phyloP scores from a whole-genome alignment of 1,140 invertebrate species.

The Mycetomoellerius zeteki region DNA sequence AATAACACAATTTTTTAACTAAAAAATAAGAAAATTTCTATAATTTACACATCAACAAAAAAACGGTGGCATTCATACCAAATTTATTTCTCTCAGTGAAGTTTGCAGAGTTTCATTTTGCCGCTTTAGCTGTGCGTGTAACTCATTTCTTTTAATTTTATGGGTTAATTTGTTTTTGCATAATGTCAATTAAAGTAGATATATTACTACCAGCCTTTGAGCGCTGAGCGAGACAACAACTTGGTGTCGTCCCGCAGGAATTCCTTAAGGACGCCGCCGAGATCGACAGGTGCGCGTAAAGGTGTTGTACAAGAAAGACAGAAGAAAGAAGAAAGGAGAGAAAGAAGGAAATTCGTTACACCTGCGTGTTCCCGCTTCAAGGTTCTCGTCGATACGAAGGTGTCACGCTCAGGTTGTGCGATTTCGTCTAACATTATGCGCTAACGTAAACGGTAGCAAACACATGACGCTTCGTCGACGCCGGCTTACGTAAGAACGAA shows the following conservation, averaged over 20 bases:
- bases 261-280: slow-evolving; percentile 50
- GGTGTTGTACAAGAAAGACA: background rate
- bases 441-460: slow-evolving; percentile 61
- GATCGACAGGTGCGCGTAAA: slow-evolving; percentile 60
- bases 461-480: slow-evolving; percentile 35
- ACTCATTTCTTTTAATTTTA: background rate
- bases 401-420: background rate
- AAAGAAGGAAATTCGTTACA: slow-evolving; percentile 60
- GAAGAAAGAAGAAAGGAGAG: slow-evolving; percentile 9
- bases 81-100: too few species aligned
- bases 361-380: slow-evolving; percentile 60
- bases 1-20: too few species aligned
- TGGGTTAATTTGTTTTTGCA: background rate
- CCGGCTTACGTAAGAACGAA: slow-evolving; percentile 54
- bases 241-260: slow-evolving; percentile 17
- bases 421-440: slow-evolving; percentile 48
- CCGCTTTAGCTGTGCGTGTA: background rate
- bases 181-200: slow-evolving; percentile 5
- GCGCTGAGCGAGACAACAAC: background rate
- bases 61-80: too few species aligned
- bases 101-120: background rate
- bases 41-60: too few species aligned
- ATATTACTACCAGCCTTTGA: background rate
- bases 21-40: too few species aligned
- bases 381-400: slow-evolving; percentile 17